A percentile compares a stretch with the other conserved stretches of the same genome.
These are phyloP conservation scores for Microcaecilia unicolor DNA, from an alignment of 2,797 vertebrate genomes.

Conservation along the genomic window DNA sequence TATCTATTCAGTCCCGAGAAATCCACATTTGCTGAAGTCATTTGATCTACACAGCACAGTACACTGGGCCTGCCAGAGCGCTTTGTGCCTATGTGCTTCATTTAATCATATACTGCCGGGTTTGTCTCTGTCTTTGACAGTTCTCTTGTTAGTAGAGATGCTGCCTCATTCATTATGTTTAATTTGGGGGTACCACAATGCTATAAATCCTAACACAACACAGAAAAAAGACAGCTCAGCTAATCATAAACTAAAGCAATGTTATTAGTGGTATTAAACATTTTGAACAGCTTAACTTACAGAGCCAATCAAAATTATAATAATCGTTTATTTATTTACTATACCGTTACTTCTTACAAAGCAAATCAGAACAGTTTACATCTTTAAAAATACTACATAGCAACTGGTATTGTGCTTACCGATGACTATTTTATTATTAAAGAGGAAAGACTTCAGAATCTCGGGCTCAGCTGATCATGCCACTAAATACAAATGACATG, in stretches of 20 bases:
- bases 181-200: constrained; percentile 2
- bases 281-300: not conserved
- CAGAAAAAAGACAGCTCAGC: constrained; percentile 8
- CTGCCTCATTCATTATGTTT: constrained; percentile 7
- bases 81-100: constrained; percentile 3
- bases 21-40: constrained; percentile 13
- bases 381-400: too few species aligned
- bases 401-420: too few species aligned
- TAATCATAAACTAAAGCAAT: not conserved
- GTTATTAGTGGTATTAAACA: constrained; percentile 3
- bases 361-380: too few species aligned
- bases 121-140: not conserved
- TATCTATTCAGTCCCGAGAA: not conserved
- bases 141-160: constrained; percentile 1
- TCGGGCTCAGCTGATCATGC: too few species aligned
- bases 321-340: too few species aligned
- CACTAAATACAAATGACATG: too few species aligned
- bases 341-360: too few species aligned
- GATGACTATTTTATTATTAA: too few species aligned
- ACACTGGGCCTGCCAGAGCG: constrained; percentile 8
- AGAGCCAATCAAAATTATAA: too few species aligned
- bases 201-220: not conserved
- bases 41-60: not conserved
- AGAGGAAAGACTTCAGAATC: too few species aligned
- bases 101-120: constrained; percentile 24